phyloP scores from a whole-genome alignment of 2,888 invertebrate genomes.

The Horisme vitalbata region DNA sequence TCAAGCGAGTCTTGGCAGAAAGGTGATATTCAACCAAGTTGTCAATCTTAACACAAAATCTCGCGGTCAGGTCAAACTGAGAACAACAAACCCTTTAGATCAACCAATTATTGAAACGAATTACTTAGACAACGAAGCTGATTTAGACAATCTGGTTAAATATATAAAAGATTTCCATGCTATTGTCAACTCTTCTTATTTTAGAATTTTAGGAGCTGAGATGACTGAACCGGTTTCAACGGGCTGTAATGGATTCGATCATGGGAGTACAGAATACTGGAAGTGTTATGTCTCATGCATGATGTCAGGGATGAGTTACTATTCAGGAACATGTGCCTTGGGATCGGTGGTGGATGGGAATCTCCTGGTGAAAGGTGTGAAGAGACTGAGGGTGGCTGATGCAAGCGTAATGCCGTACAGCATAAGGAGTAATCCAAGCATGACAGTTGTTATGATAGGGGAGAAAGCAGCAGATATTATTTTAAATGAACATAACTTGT shows the following conservation, averaged over 20 bases:
- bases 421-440: constrained; percentile 80
- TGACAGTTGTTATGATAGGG: constrained; percentile 56
- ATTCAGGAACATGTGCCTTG: constrained; percentile 88
- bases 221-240: constrained; percentile 31
- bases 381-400: constrained; percentile 42
- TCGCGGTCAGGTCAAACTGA: constrained; percentile 67
- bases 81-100: constrained; percentile 40
- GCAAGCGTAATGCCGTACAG: constrained; percentile 74
- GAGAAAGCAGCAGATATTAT: constrained; percentile 44
- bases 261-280: constrained; percentile 38
- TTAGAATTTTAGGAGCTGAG: constrained; percentile 37
- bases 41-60: constrained; percentile 67
- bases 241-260: constrained; percentile 21
- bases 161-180: constrained; percentile 41
- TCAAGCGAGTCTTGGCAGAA: constrained; percentile 28
- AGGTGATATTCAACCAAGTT: constrained; percentile 29
- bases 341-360: constrained; percentile 87
- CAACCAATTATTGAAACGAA: constrained; percentile 37
- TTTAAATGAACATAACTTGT: too few relatives aligned
- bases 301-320: constrained; percentile 87
- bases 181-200: constrained; percentile 42
- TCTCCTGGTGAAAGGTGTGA: constrained; percentile 52
- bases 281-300: constrained; percentile 36
- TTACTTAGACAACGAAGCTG: constrained; percentile 36
- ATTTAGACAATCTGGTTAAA: constrained; percentile 41